Conservation (phyloP, 2,113 vertebrate genomes). For the Corydoras sp. region DNA sequence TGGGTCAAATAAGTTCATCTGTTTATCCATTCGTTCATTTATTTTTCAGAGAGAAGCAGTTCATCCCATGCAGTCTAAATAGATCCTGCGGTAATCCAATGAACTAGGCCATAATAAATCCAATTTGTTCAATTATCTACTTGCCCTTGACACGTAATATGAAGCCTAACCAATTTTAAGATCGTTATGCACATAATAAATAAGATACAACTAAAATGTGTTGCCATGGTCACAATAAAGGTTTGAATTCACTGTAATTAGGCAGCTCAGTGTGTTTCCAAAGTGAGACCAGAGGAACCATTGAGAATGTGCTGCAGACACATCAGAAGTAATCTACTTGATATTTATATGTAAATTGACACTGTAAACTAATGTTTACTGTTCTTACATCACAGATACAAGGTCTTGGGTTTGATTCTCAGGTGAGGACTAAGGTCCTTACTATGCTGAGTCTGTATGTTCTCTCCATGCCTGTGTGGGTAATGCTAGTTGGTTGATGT, state of each 20-base stretch:
- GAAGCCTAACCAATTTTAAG: slow-evolving; percentile 17
- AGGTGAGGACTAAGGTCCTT: too few relatives aligned
- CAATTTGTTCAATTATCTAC: slow-evolving; percentile 16
- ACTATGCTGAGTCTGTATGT: too few relatives aligned
- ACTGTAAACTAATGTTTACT: too few relatives aligned
- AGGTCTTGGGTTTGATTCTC: too few relatives aligned
- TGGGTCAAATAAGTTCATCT: slow-evolving; percentile 5
- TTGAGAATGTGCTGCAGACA: slow-evolving; percentile 3
- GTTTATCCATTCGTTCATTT: background rate
- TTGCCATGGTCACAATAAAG: slow-evolving; percentile 30
- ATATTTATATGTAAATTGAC: too few relatives aligned
- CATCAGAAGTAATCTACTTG: background rate
- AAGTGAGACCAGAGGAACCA: background rate
- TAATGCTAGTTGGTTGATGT: too few relatives aligned
- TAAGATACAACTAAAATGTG: slow-evolving; percentile 22
- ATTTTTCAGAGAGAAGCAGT: background rate
- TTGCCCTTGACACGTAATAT: slow-evolving; percentile 8
- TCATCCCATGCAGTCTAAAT: slow-evolving; percentile 9
- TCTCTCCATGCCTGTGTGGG: too few relatives aligned
- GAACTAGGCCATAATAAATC: slow-evolving; percentile 24
- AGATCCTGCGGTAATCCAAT: slow-evolving; percentile 26
- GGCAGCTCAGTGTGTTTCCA: background rate
- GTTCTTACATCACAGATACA: too few relatives aligned
- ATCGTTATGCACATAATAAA: slow-evolving; percentile 32
- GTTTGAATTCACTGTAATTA: slow-evolving; percentile 19